Base-by-base conservation (phyloP, 2,888 invertebrate species). In the Pherbina coryleti region DNA sequence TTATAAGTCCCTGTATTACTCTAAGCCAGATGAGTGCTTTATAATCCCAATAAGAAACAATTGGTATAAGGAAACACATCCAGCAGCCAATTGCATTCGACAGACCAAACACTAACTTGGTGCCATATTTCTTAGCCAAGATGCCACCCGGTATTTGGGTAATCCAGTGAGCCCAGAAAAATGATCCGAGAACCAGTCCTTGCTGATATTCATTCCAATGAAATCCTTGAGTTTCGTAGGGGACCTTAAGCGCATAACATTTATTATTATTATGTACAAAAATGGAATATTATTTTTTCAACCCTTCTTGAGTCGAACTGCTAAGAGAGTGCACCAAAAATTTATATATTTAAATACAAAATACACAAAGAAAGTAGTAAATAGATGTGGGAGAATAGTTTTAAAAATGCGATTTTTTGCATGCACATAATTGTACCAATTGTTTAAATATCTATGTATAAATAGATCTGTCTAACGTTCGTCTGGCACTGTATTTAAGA, bases 91-190 rank as follows among this genome's bases (percentile, higher is more conserved):
- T 84, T 11, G 93, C 90, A 85, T 95, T 93, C 1, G 93, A 92
- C 44, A 92, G 85, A 0, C 95, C 95, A 84, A 94, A 94, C 17
- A 95, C 90, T 55, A 92, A 85, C 86, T 95, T 95, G 0, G 94
- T 94, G 0, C 95, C 95, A 84, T 93, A 93, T 81, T 91, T 92
- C 77, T 92, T 91, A 0, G 94, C 93, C 71, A 95, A 84, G 76
- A 93, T 89, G 37, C 95, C 95, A 37, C 95, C 95, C 0, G 95
- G 95, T 49, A 95, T 89, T 88, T 95, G 95, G 0, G 93, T 92
- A 0, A 92, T 67, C 92, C 94, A 93, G 84, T 95, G 94, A 1
- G 94, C 88, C 93, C 93, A 95, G 87, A 93, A 95, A 85, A 94
- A 95, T 0, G 93, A 92, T 0, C 94, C 93, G 75, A 95, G 87